These are phyloP conservation scores for Cheilosia impressa DNA, from an alignment of 2,888 invertebrate genomes.

Conservation along the genomic window DNA sequence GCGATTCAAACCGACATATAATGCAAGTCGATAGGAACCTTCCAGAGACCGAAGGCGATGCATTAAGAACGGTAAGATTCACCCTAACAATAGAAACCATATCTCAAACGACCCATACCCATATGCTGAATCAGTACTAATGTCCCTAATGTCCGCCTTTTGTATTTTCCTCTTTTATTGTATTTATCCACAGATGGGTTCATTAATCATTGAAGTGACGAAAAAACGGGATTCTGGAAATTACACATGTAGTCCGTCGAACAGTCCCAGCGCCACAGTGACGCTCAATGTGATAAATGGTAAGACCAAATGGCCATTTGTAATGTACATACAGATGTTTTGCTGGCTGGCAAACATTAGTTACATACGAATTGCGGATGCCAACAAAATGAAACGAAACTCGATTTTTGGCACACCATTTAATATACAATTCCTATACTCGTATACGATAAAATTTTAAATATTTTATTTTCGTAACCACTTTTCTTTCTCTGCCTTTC, in stretches of 20 bases:
- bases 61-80: constrained; percentile 82
- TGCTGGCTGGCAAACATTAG: constrained; percentile 47
- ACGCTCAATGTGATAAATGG: constrained; percentile 96
- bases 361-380: constrained; percentile 39
- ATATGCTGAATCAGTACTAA: constrained; percentile 56
- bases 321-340: constrained; percentile 64
- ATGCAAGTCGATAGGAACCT: constrained; percentile 83
- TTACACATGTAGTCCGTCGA: constrained; percentile 98
- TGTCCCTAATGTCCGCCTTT: constrained; percentile 69
- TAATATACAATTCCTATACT: not conserved
- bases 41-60: constrained; percentile 81
- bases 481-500: not conserved
- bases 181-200: constrained; percentile 81
- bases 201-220: constrained; percentile 84
- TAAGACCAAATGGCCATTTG: constrained; percentile 84
- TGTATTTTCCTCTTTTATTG: constrained; percentile 31
- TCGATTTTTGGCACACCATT: constrained; percentile 48
- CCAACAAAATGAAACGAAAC: constrained; percentile 40
- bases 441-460: constrained; percentile 23
- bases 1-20: constrained; percentile 82
- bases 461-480: constrained; percentile 23
- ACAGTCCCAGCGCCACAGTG: constrained; percentile 94
- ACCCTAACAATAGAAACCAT: not conserved
- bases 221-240: constrained; percentile 86
- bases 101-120: not conserved